phyloP scores from a whole-genome alignment of 1,140 invertebrate species.

The Diuraphis noxia region DNA sequence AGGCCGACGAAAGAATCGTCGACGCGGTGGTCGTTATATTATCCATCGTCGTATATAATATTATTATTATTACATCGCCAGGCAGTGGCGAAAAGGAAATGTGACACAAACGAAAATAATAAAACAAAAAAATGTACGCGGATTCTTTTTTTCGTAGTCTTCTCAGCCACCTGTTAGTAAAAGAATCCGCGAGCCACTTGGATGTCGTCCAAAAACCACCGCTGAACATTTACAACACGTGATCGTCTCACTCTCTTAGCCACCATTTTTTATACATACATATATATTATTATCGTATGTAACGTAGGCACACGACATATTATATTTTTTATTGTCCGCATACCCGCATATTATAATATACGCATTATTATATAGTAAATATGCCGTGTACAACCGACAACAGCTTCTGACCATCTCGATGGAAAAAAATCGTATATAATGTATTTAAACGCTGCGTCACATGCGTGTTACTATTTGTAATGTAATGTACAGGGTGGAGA shows the following conservation, averaged over 20 bases:
- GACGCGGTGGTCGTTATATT: conserved; percentile 5
- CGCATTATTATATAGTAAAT: neutral
- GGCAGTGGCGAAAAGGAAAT: neutral
- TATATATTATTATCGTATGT: neutral
- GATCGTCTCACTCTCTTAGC: neutral
- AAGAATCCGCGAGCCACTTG: neutral
- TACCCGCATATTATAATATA: conserved; percentile 6
- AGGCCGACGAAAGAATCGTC: neutral
- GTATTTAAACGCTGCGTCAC: neutral
- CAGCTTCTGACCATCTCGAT: neutral
- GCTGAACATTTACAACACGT: neutral
- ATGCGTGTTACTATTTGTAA: neutral
- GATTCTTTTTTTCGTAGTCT: neutral
- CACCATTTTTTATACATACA: neutral
- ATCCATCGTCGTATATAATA: neutral
- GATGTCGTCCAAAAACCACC: neutral
- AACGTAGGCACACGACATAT: neutral
- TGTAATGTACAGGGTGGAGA: neutral
- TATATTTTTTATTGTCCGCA: conserved; percentile 1
- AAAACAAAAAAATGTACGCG: neutral
- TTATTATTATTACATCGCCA: neutral
- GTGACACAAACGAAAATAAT: neutral
- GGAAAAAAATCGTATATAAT: neutral
- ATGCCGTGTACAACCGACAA: neutral
- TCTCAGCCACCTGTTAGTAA: neutral